Conservation (phyloP, 2,113 vertebrate genomes). For the Ptilorrhoa leucosticta region DNA sequence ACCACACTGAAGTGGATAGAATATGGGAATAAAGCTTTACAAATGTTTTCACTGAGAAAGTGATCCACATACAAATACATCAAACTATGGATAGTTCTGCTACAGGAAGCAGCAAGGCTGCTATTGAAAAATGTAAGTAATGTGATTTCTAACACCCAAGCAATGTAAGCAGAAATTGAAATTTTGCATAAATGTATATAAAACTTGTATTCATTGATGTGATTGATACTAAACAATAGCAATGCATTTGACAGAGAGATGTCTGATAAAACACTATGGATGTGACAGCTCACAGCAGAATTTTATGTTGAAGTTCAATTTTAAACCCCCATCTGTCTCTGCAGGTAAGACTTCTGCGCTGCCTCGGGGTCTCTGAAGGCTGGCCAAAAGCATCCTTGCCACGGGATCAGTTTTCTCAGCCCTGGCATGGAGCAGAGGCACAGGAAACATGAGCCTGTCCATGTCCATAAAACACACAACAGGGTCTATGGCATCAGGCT, state of each 20-base stretch:
- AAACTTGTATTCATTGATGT: background rate
- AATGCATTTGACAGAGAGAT: background rate
- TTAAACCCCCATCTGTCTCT: background rate
- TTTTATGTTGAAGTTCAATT: background rate
- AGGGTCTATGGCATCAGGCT: background rate
- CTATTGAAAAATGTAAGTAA: background rate
- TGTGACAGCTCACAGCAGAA: background rate
- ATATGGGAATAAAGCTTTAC: background rate
- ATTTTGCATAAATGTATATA: background rate
- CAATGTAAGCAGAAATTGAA: conserved; percentile 6
- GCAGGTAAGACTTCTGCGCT: background rate
- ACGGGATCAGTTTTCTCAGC: background rate
- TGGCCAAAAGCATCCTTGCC: background rate
- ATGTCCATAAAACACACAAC: background rate
- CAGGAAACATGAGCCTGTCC: background rate
- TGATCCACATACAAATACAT: background rate
- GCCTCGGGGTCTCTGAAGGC: background rate
- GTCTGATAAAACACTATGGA: background rate
- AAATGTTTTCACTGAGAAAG: background rate
- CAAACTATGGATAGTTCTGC: background rate
- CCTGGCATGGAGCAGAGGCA: background rate
- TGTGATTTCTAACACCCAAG: background rate
- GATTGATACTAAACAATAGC: conserved; percentile 35
- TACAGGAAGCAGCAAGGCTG: background rate
- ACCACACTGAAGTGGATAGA: background rate